Conservation (phyloP, 2,888 invertebrate genomes). For the Temnothorax unifasciatus region DNA sequence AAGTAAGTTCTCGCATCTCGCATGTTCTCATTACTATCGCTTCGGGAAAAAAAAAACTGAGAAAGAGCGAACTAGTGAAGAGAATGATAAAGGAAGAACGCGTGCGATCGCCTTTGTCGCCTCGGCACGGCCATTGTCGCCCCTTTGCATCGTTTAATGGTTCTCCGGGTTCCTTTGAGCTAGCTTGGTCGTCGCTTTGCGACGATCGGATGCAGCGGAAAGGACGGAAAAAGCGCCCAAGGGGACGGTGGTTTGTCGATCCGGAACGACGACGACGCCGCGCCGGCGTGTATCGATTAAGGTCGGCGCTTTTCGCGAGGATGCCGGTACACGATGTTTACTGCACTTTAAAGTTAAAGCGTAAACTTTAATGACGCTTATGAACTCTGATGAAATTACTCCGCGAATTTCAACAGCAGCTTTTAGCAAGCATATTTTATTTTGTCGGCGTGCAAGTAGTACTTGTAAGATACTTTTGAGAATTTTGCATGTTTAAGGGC, state of each 20-base stretch:
- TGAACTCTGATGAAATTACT: constrained; percentile 26
- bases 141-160: constrained; percentile 72
- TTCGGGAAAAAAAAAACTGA: background rate
- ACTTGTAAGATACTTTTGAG: constrained; percentile 6
- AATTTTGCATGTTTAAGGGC: background rate
- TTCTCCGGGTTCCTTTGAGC: constrained; percentile 66
- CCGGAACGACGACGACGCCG: constrained; percentile 28
- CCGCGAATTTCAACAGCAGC: constrained; percentile 25
- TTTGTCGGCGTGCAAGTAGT: background rate
- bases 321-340: constrained; percentile 27
- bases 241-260: constrained; percentile 55
- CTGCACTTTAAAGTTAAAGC: constrained; percentile 41
- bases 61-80: constrained; percentile 26
- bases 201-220: constrained; percentile 43
- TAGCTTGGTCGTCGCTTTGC: constrained; percentile 45
- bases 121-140: constrained; percentile 65
- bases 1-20: constrained; percentile 6
- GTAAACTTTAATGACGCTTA: constrained; percentile 56
- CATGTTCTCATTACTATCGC: constrained; percentile 35
- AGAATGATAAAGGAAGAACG: constrained; percentile 48
- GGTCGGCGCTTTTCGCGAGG: constrained; percentile 29
- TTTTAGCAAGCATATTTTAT: constrained; percentile 11
- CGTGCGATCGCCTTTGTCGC: constrained; percentile 70
- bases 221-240: constrained; percentile 43
- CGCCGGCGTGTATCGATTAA: constrained; percentile 40